Percentiles rank a stretch among this genome's conserved stretches.
Evolutionary conservation across 2,113 vertebrate genomes (phyloP).

Genomic region (Myrmophylax atrothorax): DNA sequence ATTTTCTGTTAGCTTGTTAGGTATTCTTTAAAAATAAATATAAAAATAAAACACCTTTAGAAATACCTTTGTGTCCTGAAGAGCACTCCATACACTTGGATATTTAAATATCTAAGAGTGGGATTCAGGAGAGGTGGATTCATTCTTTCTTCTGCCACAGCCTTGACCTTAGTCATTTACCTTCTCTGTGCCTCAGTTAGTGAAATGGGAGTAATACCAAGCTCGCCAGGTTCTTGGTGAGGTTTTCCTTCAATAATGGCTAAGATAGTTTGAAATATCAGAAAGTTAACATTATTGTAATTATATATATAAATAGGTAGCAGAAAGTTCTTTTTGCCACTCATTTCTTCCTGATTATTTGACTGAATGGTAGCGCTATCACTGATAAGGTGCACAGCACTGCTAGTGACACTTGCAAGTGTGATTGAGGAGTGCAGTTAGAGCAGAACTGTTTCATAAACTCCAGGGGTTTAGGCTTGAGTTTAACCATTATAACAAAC

Average conservation of each 20-base stretch:
- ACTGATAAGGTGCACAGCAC: background rate
- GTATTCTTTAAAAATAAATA: background rate
- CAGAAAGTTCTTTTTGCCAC: background rate
- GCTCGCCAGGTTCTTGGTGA: background rate
- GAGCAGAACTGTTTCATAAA: background rate
- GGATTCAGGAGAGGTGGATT: background rate
- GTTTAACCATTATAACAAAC: constrained; percentile 64
- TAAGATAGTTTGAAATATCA: background rate
- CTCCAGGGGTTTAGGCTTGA: constrained; percentile 24
- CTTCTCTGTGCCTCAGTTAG: background rate
- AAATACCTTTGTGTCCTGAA: background rate
- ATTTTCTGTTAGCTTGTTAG: background rate
- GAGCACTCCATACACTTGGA: background rate
- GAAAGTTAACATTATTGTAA: background rate
- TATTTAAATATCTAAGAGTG: background rate
- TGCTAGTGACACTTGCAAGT: background rate
- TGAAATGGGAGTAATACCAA: background rate
- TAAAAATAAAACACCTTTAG: background rate
- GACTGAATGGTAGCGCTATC: background rate
- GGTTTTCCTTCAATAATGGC: background rate
- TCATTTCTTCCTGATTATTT: background rate
- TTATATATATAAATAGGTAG: background rate
- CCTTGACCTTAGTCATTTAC: background rate
- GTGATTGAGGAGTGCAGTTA: background rate
- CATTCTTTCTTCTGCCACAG: background rate